Evolutionary conservation across 2,888 invertebrate species (phyloP).

Genomic region (Agonopterix subpropinquella): DNA sequence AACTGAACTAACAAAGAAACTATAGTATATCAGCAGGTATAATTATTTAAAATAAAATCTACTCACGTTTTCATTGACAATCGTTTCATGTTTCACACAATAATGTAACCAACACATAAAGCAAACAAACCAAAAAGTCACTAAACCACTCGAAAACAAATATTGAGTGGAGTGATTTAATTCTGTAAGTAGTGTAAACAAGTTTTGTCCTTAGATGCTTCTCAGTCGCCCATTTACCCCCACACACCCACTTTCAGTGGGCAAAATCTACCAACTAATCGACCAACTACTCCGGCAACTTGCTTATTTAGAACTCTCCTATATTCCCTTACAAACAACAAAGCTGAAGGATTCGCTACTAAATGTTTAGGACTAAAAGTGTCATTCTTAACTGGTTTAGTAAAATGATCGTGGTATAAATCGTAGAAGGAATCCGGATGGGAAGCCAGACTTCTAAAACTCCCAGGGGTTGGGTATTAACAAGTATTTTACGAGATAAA

Average conservation of each 20-base stretch:
- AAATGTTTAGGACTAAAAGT: slow-evolving; percentile 25
- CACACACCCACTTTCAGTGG: slow-evolving; percentile 24
- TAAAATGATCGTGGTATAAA: slow-evolving; percentile 8
- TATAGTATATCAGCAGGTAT: too few species aligned
- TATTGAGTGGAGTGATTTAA: slow-evolving; percentile 56
- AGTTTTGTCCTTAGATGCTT: slow-evolving; percentile 51
- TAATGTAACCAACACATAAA: not conserved
- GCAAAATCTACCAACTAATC: slow-evolving; percentile 32
- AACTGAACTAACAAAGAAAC: too few species aligned
- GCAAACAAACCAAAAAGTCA: slow-evolving; percentile 14
- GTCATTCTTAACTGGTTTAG: slow-evolving; percentile 37
- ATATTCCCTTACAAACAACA: not conserved
- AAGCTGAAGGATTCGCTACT: not conserved
- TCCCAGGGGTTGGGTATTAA: slow-evolving; percentile 60
- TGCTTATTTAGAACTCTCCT: slow-evolving; percentile 19
- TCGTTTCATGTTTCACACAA: too few species aligned
- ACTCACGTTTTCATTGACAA: too few species aligned
- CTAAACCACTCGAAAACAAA: slow-evolving; percentile 39
- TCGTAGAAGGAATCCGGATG: slow-evolving; percentile 8
- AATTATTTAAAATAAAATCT: too few species aligned
- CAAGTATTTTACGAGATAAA: slow-evolving; percentile 71
- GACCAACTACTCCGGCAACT: slow-evolving; percentile 34
- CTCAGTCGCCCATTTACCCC: slow-evolving; percentile 31
- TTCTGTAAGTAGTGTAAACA: slow-evolving; percentile 70
- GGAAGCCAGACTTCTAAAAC: slow-evolving; percentile 47